Evolutionary conservation across 2,797 vertebrate species (phyloP), one percentile per base, ranked within the genome.

Genomic region (Oreonectes daqikongensis): DNA sequence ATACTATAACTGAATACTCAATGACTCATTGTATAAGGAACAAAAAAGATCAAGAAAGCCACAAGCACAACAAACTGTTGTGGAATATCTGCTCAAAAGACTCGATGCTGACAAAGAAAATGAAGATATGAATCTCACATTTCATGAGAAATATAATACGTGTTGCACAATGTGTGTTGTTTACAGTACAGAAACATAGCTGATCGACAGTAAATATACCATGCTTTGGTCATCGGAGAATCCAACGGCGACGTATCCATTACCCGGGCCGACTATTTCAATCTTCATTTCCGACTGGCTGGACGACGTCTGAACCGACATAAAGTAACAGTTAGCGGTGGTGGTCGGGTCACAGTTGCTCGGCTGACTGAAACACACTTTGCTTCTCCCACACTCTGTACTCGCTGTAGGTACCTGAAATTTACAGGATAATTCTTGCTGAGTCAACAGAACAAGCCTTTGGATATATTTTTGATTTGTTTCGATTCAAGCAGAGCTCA

Each of bases 211-310:
- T 66, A 4, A 38, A 20, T 12, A 86, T 87, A 95, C 94, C 94
- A 95, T 94, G 0, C 0, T 2, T 26, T 73, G 80, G 83, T 94
- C 93, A 84, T 93, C 87, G 38, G 93, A 95, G 73, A 94, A 94
- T 35, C 93, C 94, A 81, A 93, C 87, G 2, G 93, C 40, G 9
- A 94, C 46, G 70, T 94, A 95, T 64, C 93, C 93, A 1, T 73
- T 15, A 1, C 89, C 86, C 3, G 69, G 30, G 1, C 92, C 91
- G 0, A 79, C 84, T 73, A 95, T 82, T 86, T 93, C 91, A 71
- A 89, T 89, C 17, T 2, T 83, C 42, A 89, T 35, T 1, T 78
- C 70, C 7, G 52, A 12, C n/a, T 69, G 48, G 5, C 9, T 8
- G 10, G 72, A 5, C 48, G 85, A 70, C 5, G 70, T 4, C 50